Conservation (phyloP, 2,113 vertebrate genomes). For the Otolemur garnettii region DNA sequence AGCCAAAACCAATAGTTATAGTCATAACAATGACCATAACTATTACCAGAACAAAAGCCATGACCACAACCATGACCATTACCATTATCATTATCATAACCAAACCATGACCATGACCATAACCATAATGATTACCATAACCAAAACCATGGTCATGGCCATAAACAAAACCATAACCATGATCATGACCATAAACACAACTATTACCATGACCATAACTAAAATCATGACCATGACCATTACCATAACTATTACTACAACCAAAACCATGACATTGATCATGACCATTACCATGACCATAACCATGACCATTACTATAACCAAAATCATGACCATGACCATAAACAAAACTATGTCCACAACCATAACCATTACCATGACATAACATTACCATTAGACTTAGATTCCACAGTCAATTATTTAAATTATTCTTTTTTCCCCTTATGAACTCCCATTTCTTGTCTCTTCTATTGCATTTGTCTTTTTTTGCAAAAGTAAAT, state of each 20-base stretch:
- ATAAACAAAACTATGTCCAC: neutral
- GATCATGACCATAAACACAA: neutral
- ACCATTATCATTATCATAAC: no score
- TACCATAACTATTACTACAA: neutral
- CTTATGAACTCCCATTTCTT: neutral
- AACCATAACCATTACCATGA: neutral
- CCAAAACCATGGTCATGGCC: neutral
- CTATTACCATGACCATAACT: neutral
- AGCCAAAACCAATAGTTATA: neutral
- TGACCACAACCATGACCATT: no score
- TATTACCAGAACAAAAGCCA: neutral
- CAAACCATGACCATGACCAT: neutral
- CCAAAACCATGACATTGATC: no score
- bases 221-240: neutral
- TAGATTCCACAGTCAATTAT: neutral
- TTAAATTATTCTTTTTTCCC: neutral
- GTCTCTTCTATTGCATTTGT: neutral
- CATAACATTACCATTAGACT: neutral
- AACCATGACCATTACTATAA: neutral
- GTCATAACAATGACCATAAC: neutral
- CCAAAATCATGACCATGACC: neutral
- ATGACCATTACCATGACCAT: neutral
- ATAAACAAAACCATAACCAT: neutral
- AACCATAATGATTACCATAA: neutral
- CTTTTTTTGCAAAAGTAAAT: conserved; percentile 39